phyloP scores from a whole-genome alignment of 1,140 invertebrate species.

The Drosophila cardini region DNA sequence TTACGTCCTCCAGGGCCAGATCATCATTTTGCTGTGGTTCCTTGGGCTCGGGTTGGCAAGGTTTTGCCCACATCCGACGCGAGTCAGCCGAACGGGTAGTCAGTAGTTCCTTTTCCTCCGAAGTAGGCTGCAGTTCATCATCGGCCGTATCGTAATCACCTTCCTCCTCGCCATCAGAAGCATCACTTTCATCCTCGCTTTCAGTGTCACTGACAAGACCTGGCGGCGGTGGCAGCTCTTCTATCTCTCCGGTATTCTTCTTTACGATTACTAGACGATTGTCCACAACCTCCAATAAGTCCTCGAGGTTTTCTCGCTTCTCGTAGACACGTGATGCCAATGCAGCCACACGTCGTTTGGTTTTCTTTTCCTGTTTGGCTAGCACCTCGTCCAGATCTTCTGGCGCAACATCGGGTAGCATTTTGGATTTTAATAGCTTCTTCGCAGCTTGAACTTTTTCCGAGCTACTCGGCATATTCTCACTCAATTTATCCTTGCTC shows the following conservation, averaged over 20 bases:
- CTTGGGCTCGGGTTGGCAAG: slow-evolving; percentile 48
- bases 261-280: slow-evolving; percentile 72
- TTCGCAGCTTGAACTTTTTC: slow-evolving; percentile 60
- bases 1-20: neutral
- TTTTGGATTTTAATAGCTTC: slow-evolving; percentile 40
- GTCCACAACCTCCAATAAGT: slow-evolving; percentile 69
- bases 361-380: slow-evolving; percentile 36
- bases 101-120: slow-evolving; percentile 2
- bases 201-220: slow-evolving; percentile 53
- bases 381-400: slow-evolving; percentile 53
- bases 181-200: slow-evolving; percentile 28
- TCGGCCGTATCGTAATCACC: slow-evolving; percentile 63
- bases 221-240: slow-evolving; percentile 62
- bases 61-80: slow-evolving; percentile 45
- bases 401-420: slow-evolving; percentile 36
- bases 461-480: neutral
- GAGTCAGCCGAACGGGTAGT: slow-evolving; percentile 2
- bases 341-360: slow-evolving; percentile 35
- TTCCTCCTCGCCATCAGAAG: slow-evolving; percentile 32
- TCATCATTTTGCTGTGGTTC: slow-evolving; percentile 21
- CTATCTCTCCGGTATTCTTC: slow-evolving; percentile 62
- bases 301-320: slow-evolving; percentile 68
- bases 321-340: slow-evolving; percentile 60
- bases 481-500: neutral
- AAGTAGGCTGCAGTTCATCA: slow-evolving; percentile 21